A percentile compares a stretch with the other conserved stretches of the same genome.
Conservation (phyloP, 2,113 vertebrate species). For the Girardinichthys multiradiatus region DNA sequence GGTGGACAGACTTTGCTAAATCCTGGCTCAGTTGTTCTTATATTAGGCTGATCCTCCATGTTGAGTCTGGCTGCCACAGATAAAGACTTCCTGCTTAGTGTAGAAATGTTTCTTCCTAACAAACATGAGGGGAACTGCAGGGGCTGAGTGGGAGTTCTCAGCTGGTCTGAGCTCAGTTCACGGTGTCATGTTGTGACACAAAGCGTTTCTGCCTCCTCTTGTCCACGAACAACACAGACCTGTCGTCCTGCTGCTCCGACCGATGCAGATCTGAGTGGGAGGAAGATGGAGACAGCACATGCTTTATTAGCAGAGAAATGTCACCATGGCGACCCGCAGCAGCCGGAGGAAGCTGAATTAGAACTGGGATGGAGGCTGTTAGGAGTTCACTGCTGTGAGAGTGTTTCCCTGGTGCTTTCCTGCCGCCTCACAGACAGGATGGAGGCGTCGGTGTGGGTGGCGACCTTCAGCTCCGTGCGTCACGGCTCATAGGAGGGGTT, state of each 20-base stretch:
- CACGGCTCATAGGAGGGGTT: slow-evolving; percentile 50
- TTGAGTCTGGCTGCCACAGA: too few relatives aligned
- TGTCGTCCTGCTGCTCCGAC: slow-evolving; percentile 31
- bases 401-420: slow-evolving; percentile 24
- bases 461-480: slow-evolving; percentile 57
- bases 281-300: slow-evolving; percentile 12
- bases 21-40: too few relatives aligned
- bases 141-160: slow-evolving; percentile 9
- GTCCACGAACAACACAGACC: slow-evolving; percentile 7
- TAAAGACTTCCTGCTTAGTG: background rate
- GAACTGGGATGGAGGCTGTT: background rate
- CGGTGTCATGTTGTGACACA: slow-evolving; percentile 18
- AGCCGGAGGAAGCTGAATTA: background rate
- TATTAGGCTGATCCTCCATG: too few relatives aligned
- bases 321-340: slow-evolving; percentile 30
- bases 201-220: slow-evolving; percentile 23
- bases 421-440: slow-evolving; percentile 11
- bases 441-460: slow-evolving; percentile 64
- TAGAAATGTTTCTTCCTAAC: background rate
- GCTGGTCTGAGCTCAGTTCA: slow-evolving; percentile 9
- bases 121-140: too few relatives aligned
- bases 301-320: slow-evolving; percentile 71
- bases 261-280: slow-evolving; percentile 27
- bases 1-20: too few relatives aligned
- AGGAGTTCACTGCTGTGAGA: background rate